Evolutionary conservation across 2,113 vertebrate species (phyloP).

Genomic region (Corythornis vintsioides): DNA sequence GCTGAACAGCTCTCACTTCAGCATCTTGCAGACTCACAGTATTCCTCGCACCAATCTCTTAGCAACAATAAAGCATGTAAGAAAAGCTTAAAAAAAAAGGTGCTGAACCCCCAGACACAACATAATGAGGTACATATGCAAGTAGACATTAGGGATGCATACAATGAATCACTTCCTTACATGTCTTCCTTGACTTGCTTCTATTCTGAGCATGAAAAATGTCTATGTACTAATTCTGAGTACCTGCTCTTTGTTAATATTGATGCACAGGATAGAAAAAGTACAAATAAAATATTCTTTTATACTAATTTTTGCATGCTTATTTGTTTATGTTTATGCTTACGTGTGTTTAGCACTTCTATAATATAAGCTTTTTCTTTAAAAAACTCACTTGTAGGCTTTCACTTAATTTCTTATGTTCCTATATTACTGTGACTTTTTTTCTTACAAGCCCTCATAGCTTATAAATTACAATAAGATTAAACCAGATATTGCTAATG

Average conservation of each 20-base stretch:
- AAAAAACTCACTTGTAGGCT: neutral
- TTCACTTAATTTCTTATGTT: slow-evolving; percentile 19
- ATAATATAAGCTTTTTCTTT: neutral
- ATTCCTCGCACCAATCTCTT: neutral
- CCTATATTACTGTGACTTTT: slow-evolving; percentile 40
- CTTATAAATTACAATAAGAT: slow-evolving; percentile 67
- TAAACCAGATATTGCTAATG: slow-evolving; percentile 64
- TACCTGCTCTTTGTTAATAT: neutral
- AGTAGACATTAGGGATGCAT: neutral
- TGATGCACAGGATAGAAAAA: neutral
- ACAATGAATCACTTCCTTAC: neutral
- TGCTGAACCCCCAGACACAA: neutral
- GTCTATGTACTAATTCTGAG: neutral
- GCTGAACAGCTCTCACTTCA: neutral
- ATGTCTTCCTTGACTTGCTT: neutral
- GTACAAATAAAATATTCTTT: neutral
- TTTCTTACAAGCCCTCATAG: slow-evolving; percentile 42
- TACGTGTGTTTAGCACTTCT: neutral
- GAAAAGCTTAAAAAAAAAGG: neutral
- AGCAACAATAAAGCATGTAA: neutral
- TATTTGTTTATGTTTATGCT: neutral
- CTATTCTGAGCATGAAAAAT: neutral
- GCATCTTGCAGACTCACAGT: neutral
- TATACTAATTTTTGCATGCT: neutral
- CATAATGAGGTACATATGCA: neutral